Evolutionary conservation across 2,113 vertebrate species (phyloP).

Genomic region (Sander vitreus): DNA sequence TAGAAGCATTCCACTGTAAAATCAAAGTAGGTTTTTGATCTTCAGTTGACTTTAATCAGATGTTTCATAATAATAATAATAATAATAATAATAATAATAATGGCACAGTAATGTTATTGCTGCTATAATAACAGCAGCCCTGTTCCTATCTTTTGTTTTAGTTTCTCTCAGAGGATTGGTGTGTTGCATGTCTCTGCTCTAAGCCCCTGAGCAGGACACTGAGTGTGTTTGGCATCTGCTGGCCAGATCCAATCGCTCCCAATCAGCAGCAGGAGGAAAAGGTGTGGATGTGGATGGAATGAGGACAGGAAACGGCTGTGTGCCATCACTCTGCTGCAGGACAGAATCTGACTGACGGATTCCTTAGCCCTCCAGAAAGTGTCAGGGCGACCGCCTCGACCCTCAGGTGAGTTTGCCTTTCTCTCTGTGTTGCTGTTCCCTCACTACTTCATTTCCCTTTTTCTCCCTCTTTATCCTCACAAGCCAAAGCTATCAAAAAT

Average conservation of each 20-base stretch:
- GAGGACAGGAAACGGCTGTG: constrained; percentile 80
- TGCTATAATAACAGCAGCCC: constrained; percentile 19
- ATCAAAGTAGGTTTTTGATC: background rate
- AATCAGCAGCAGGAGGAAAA: constrained; percentile 75
- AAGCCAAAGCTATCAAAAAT: constrained; percentile 6
- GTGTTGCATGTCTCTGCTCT: constrained; percentile 60
- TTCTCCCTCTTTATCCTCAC: constrained; percentile 21
- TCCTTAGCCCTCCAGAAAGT: constrained; percentile 65
- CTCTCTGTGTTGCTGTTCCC: constrained; percentile 25
- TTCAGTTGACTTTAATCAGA: background rate
- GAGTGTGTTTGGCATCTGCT: constrained; percentile 81
- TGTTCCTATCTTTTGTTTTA: constrained; percentile 37
- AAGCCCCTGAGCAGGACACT: constrained; percentile 58
- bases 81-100: constrained; percentile 11
- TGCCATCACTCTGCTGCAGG: constrained; percentile 60
- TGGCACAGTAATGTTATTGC: constrained; percentile 17
- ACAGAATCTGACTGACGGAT: constrained; percentile 66
- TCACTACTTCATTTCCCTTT: constrained; percentile 24
- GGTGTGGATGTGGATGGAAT: constrained; percentile 84
- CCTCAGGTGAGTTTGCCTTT: constrained; percentile 72
- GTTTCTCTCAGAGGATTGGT: constrained; percentile 35
- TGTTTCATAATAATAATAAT: background rate
- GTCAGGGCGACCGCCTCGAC: constrained; percentile 57
- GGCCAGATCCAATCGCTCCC: constrained; percentile 75
- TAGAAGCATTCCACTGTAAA: background rate